Percentiles rank a stretch among this genome's conserved stretches.
phyloP scores from a whole-genome alignment of 92 coral and sea anemone species.

The Phenganax marumi region DNA sequence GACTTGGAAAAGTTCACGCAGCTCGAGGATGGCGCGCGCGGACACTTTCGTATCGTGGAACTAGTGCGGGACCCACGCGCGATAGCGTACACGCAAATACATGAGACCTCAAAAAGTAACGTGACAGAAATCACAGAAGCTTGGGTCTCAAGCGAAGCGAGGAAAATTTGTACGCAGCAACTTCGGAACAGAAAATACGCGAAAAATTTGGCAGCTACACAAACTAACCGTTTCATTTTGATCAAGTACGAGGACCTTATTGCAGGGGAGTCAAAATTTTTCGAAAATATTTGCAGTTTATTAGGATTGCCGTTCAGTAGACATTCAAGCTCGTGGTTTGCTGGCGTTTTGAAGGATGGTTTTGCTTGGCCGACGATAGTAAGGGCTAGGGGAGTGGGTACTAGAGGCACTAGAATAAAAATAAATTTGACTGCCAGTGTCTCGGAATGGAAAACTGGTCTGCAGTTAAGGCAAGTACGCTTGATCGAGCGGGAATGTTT shows the following conservation, averaged over 20 bases:
- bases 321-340: conserved; percentile 79
- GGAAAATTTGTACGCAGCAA: conserved; percentile 67
- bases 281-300: conserved; percentile 72
- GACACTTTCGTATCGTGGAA: conserved; percentile 79
- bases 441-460: conserved; percentile 18
- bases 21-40: conserved; percentile 62
- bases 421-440: conserved; percentile 26
- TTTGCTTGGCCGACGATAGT: conserved; percentile 31
- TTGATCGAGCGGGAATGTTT: conserved; percentile 30
- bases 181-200: conserved; percentile 77
- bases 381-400: neutral
- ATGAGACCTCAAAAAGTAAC: conserved; percentile 10
- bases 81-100: conserved; percentile 65
- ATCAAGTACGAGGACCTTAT: conserved; percentile 90
- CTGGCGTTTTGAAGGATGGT: conserved; percentile 55
- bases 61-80: conserved; percentile 95
- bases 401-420: neutral
- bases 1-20: conserved; percentile 78
- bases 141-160: conserved; percentile 46
- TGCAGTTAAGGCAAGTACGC: conserved; percentile 9
- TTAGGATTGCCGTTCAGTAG: conserved; percentile 69
- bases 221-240: conserved; percentile 77
- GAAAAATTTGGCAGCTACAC: conserved; percentile 75
- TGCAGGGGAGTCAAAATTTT: conserved; percentile 70
- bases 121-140: neutral